Evolutionary conservation across 2,888 invertebrate genomes (phyloP), one percentile per base, ranked within the genome.

Genomic region (Campoplex capitator): DNA sequence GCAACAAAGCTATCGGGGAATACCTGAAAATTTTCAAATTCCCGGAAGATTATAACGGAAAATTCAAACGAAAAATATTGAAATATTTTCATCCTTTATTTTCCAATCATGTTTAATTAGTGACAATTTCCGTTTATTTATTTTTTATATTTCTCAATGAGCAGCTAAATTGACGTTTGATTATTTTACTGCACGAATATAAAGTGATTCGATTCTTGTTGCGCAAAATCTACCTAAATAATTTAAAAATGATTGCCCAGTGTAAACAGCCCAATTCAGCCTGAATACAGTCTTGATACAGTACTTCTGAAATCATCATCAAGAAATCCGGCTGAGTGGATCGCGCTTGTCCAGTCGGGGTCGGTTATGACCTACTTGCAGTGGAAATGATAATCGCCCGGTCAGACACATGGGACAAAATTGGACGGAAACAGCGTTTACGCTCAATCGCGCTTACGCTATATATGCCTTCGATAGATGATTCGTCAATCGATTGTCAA

Each of bases 331-430:
- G 13, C 58, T 45, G 8, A 42, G 54, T 16, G 13, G 45, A 13
- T 58, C 67, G 74, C 74, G 74, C 74, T 32, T 70, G 77, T 68
- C 86, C 45, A 73, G 23, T 62, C 68, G 45, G 45, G 58, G 71
- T 80, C 45, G 62, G 80, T 77, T 77, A 7, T 62, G 56, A 80
- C 73, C 70, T 62, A 71, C 73, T 83, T 58, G 73, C 80, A 86
- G 80, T 81, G 73, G 86, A 77, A 81, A 80, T 58, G 45, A 73
- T 71, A 83, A 74, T 74, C 86, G 68, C 48, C 56, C 80, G 48
- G 86, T 81, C 80, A 81, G 83, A 86, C 86, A 75, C 56, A 38
- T 42, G 32, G 38, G 70, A 28, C 35, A 68, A 35, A 54, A 68
- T 54, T 54, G 54, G n/a, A 77, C 48, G 54, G n/a, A 76, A 51